Conservation (phyloP, 2,888 invertebrate species). For the Heliconius aoede region DNA sequence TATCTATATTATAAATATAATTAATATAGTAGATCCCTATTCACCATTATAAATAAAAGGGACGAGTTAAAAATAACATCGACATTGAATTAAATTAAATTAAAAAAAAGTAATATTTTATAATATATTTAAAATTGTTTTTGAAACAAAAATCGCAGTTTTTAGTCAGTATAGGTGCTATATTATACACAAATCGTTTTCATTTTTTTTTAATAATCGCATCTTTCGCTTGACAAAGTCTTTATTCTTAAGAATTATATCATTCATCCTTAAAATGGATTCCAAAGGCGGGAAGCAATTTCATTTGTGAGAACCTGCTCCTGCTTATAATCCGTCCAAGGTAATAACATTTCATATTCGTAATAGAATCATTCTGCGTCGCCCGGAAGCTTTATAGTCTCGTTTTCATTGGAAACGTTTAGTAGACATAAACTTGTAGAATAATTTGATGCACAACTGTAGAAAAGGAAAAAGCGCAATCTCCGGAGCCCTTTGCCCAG, state of each 20-base stretch:
- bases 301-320: constrained; percentile 82
- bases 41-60: not conserved
- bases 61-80: not conserved
- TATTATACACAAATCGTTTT: constrained; percentile 44
- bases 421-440: constrained; percentile 81
- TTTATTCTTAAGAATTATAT: constrained; percentile 81
- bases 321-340: constrained; percentile 83
- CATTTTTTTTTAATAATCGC: constrained; percentile 64
- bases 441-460: constrained; percentile 76
- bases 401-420: constrained; percentile 83
- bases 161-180: constrained; percentile 32
- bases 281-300: constrained; percentile 82
- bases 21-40: not conserved
- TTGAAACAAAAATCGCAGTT: not conserved
- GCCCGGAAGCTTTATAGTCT: constrained; percentile 82
- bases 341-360: constrained; percentile 84
- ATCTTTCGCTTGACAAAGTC: constrained; percentile 74
- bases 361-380: constrained; percentile 83
- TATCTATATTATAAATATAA: not conserved
- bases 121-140: not conserved
- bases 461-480: constrained; percentile 67
- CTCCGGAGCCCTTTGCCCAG: constrained; percentile 66
- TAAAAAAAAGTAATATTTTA: not conserved
- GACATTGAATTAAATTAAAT: not conserved
- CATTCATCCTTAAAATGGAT: constrained; percentile 83